Evolutionary conservation across 2,797 vertebrate genomes (phyloP), one percentile per base, ranked within the genome.

Genomic region (Anabas testudineus): DNA sequence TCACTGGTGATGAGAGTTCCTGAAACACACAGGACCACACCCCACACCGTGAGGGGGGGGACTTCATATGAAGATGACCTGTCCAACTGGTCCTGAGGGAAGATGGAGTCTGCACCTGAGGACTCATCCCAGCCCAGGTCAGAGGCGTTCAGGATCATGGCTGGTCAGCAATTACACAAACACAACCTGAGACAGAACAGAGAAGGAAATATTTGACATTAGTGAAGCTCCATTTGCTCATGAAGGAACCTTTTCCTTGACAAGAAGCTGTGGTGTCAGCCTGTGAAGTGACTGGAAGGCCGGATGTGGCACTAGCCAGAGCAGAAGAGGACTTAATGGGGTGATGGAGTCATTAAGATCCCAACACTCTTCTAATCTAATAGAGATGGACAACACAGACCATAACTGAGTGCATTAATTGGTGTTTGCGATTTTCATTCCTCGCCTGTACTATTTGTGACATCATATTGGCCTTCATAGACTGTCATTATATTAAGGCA

Each of bases 1-100:
- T 99, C 97, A 0, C 95, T 94, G 80, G 94, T 95, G 64, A 98
- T 98, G 51, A 98, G 72, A 22, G 96, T 96, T 22, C 97, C 96
- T 0, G 96, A 97, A 71, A 97, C 56, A 51, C 97, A 98, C 55
- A 98, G 92, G 16, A 92, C 93, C 7, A 98, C 93, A 0, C 98
- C 97, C 97, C 97, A 99, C 49, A 86, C 85, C 0, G 95, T 87
- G 69, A 92, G 83, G n/a, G 88, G 74, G 4, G 90, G 76, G 39
- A 89, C 67, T 46, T 88, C 72, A 36, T 81, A 69, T 0, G 87
- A 64, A 46, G 90, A 64, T 0, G 68, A 21, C 45, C 64, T 76
- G 14, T 80, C 83, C 66, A 76, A 55, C 22, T 80, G 83, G 57
- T 93, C 88, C 68, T 74, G 39, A 0, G 84, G 68, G 24, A 88